phyloP scores from a whole-genome alignment of 2,888 invertebrate genomes.

The Heliconius hortense region DNA sequence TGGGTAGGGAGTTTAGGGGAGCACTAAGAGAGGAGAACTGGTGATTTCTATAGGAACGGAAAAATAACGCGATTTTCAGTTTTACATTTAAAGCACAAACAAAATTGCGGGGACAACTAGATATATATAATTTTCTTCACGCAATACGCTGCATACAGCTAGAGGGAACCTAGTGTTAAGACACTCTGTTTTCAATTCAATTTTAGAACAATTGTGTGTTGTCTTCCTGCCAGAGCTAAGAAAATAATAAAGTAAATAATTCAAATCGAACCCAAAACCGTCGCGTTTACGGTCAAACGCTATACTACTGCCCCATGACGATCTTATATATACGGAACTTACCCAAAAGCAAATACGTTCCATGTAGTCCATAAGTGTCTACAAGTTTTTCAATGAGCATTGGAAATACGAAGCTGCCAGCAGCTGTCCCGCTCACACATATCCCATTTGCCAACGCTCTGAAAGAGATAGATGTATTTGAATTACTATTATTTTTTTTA shows the following conservation, averaged over 20 bases:
- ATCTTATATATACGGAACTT: constrained; percentile 25
- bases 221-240: background rate
- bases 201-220: background rate
- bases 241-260: background rate
- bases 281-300: background rate
- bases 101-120: no score
- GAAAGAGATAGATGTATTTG: constrained; percentile 49
- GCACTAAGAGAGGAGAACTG: no score
- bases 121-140: no score
- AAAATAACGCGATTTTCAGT: no score
- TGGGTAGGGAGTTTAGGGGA: no score
- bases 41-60: no score
- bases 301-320: no score
- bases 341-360: constrained; percentile 86
- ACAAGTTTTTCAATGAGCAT: constrained; percentile 87
- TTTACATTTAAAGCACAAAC: no score
- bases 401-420: constrained; percentile 90
- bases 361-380: constrained; percentile 87
- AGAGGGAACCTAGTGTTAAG: no score
- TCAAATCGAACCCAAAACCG: background rate
- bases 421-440: constrained; percentile 90
- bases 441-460: constrained; percentile 90
- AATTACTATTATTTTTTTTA: no score
- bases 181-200: no score
- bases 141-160: no score